Evolutionary conservation across 64 coral and sea anemone genomes (phyloP), one percentile per base, ranked within the genome.

Genomic region (Montipora efflorescens): DNA sequence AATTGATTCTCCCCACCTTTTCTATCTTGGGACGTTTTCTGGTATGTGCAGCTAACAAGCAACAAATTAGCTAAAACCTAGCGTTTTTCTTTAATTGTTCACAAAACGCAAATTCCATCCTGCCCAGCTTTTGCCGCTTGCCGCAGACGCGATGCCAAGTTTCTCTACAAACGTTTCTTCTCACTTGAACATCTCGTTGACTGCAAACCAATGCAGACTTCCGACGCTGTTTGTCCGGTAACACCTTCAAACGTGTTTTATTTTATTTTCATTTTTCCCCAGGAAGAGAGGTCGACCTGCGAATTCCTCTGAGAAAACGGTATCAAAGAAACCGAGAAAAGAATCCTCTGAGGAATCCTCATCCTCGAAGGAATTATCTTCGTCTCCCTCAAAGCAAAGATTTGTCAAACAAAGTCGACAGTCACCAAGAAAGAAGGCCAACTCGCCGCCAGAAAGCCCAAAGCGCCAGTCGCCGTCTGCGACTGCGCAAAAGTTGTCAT

Each of bases 281-380:
- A 91, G 90, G 19, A 91, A 91, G 82, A 91, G 90, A 91, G 52
- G 78, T 53, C 71, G 79, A 91, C 23, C 89, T 25, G 20, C 90
- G 14, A 75, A 49, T 23, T 82, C 90, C 8, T 47, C 79, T 45
- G 78, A 82, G 14, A 82, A 74, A 75, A 59, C 25, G 28, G 10
- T 76, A 19, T 20, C 79, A 91, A 83, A 70, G 48, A 91, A 91
- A 83, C 48, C 67, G 28, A 21, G 68, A 46, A 12, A 48, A 19
- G 25, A 48, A 21, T 74, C 78, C 48, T 23, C 90, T 14, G 72
- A 46, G 5, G 73, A 74, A 22, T 19, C 55, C 51, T 50, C 79
- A 22, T 19, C 55, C 51, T 50, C 79, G 11, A 82, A 74, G 44
- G 36, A 59, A 8, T 67, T 19, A 68, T 51, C 58, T 1, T 11